Percentiles rank a stretch among this genome's conserved stretches.
These are phyloP conservation scores for Coreoperca whiteheadi DNA, from an alignment of 2,113 vertebrate species.

Conservation along the genomic window DNA sequence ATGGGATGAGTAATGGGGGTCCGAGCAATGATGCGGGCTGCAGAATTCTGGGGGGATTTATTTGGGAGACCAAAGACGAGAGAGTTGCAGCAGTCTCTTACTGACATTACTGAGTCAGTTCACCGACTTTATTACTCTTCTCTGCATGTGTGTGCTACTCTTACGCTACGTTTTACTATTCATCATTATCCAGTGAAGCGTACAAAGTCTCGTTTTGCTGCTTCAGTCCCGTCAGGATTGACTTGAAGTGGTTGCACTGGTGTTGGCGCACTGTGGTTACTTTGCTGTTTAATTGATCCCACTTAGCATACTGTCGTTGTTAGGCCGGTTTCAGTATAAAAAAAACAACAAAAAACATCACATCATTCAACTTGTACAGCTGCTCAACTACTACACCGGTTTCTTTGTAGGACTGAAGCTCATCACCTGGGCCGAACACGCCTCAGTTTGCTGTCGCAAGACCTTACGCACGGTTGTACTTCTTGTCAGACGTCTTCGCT, in stretches of 20 bases:
- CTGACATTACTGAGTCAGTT: too few relatives aligned
- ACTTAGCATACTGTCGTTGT: neutral
- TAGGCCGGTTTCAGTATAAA: too few relatives aligned
- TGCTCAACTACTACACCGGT: neutral
- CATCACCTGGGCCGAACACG: constrained; percentile 1
- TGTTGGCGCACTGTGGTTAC: neutral
- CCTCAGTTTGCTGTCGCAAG: neutral
- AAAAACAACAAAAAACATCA: too few relatives aligned
- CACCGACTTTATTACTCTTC: too few relatives aligned
- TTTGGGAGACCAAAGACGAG: too few relatives aligned
- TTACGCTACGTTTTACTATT: too few relatives aligned
- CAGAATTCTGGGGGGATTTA: too few relatives aligned
- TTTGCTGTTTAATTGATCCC: neutral
- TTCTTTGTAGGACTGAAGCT: neutral
- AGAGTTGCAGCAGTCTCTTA: too few relatives aligned
- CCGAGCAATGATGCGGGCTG: too few relatives aligned
- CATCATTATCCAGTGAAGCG: too few relatives aligned
- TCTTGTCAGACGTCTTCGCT: constrained; percentile 7
- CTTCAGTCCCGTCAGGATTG: neutral
- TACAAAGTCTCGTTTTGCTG: neutral
- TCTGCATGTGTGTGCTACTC: too few relatives aligned
- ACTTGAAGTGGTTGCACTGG: neutral
- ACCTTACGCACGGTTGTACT: neutral
- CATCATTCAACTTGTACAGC: neutral
- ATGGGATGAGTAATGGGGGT: too few relatives aligned